These are phyloP conservation scores for Callorhinus ursinus DNA, from an alignment of 2,113 vertebrate genomes.

Conservation along the genomic window DNA sequence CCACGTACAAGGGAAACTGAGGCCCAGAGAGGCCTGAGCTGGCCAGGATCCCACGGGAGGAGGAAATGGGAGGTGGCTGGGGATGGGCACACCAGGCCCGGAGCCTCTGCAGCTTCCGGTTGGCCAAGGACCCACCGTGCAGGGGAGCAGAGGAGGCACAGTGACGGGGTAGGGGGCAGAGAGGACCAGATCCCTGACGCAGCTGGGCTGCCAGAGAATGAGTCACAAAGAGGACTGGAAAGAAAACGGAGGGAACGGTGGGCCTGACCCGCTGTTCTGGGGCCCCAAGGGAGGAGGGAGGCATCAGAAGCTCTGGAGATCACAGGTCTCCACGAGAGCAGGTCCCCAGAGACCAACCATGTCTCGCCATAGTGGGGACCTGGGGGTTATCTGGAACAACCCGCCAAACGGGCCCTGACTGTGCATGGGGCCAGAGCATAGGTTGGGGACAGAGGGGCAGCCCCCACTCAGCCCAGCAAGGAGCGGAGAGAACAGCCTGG, in stretches of 20 bases:
- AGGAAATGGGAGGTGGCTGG: no score
- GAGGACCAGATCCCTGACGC: not conserved
- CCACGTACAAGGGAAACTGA: not conserved
- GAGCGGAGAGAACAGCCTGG: not conserved
- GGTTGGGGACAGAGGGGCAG: not conserved
- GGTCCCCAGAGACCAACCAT: not conserved
- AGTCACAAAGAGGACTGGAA: not conserved
- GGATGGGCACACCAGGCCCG: not conserved
- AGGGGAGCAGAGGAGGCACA: not conserved
- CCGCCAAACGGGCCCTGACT: not conserved
- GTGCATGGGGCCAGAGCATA: not conserved
- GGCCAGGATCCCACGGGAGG: no score
- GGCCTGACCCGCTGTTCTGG: not conserved
- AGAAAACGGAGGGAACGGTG: not conserved
- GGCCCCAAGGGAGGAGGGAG: not conserved
- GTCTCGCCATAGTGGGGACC: not conserved
- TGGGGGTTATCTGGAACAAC: not conserved
- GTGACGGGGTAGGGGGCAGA: no score
- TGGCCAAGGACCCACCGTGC: not conserved
- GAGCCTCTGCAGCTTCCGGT: not conserved
- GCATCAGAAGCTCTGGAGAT: rapidly evolving
- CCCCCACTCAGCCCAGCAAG: not conserved
- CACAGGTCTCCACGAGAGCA: rapidly evolving
- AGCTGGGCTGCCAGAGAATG: not conserved
- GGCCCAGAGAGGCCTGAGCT: not conserved